Percentiles rank a stretch among this genome's conserved stretches.
Evolutionary conservation across 2,797 vertebrate species (phyloP).

Genomic region (Argyrosomus regius): DNA sequence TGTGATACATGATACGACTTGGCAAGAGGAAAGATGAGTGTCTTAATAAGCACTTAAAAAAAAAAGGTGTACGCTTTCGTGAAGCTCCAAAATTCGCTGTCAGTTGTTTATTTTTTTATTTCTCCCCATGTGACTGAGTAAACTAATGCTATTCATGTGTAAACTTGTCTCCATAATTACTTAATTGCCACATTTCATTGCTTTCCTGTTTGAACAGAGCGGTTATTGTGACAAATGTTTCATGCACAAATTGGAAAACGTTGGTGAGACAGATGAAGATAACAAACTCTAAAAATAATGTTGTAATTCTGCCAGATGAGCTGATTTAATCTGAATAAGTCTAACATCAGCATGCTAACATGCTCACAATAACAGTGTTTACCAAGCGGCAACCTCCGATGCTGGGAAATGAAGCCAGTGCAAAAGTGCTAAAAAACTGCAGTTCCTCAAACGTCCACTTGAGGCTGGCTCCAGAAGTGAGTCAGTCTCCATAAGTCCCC

Average conservation of each 20-base stretch:
- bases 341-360: too few relatives aligned
- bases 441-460: too few relatives aligned
- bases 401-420: too few relatives aligned
- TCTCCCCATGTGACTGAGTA: neutral
- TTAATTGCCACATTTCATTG: constrained; percentile 27
- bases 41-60: neutral
- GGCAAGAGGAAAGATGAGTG: constrained; percentile 2
- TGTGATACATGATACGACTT: neutral
- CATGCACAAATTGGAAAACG: neutral
- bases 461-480: too few relatives aligned
- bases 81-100: neutral
- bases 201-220: constrained; percentile 7
- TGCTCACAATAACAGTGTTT: too few relatives aligned
- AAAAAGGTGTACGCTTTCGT: neutral
- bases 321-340: neutral
- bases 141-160: constrained; percentile 6
- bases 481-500: too few relatives aligned
- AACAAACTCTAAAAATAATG: neutral
- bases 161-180: constrained; percentile 4
- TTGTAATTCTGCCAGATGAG: neutral
- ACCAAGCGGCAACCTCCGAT: too few relatives aligned
- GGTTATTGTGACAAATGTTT: constrained; percentile 14
- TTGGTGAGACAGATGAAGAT: neutral
- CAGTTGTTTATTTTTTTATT: neutral
- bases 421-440: too few relatives aligned